Evolutionary conservation across 2,888 invertebrate genomes (phyloP), one percentile per base, ranked within the genome.

Genomic region (Hypomecis atomaria): DNA sequence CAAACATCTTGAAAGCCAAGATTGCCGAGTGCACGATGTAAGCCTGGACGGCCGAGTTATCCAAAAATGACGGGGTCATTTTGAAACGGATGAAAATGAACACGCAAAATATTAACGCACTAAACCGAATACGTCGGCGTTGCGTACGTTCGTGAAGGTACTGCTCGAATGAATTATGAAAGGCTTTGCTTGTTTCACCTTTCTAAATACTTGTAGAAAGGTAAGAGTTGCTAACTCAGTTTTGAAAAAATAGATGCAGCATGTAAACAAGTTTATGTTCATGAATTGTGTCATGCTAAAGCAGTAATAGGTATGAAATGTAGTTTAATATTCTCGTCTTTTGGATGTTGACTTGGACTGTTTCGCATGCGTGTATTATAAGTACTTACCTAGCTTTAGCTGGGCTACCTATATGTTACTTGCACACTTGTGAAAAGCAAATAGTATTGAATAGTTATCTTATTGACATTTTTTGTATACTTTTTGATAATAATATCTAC

Each of bases 21-120:
- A 90, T 82, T 1, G 87, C 83, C 1, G 88, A 82, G 73, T 90
- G 86, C 53, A 86, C 74, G 33, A 90, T 85, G 70, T 81, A 90
- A 8, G 88, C 82, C 69, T 87, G 86, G 55, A 90, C 84, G 8
- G 81, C 75, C 33, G 84, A 79, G 65, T 78, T 76, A 13, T 79
- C 65, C 45, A 86, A 57, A n/a, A 80, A 66, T 65, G 87, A 63
- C n/a, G 70, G 66, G 53, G 72, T 79, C 86, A 86, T 86, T 74
- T 75, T 82, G 58, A 64, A 56, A 60, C n/a, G 55, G 57, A 57
- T 54, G 42, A 23, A 2, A 23, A 23, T 53, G 54, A 53, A 53
- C 60, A 65, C 65, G 54, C 61, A 56, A 69, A 59, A 58, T 36
- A 52, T 33, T 23, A 13, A 38, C 23, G 23, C 9, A 37, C 42